Percentiles rank a stretch among this genome's conserved stretches.
These are phyloP conservation scores for Martes flavigula DNA, from an alignment of 2,797 vertebrate species.

Conservation along the genomic window DNA sequence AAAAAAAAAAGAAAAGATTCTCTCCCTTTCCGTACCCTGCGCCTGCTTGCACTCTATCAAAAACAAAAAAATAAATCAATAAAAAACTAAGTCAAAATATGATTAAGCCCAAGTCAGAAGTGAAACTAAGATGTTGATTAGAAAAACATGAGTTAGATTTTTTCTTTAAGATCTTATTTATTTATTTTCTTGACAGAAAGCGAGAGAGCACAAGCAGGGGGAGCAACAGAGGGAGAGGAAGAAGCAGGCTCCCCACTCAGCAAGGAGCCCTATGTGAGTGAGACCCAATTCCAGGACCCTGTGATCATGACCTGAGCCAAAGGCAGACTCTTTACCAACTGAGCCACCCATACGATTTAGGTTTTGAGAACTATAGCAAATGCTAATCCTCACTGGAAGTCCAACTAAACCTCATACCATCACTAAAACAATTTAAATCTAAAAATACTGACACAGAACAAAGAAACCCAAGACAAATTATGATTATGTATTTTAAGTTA, in stretches of 20 bases:
- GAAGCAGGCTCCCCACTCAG: neutral
- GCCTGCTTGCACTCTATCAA: neutral
- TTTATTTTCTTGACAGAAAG: no score
- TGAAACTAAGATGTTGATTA: neutral
- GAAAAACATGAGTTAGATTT: neutral
- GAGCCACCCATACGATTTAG: neutral
- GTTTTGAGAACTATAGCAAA: neutral
- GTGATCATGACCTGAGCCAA: neutral
- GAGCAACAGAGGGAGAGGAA: no score
- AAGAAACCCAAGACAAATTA: neutral
- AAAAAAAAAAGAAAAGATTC: neutral
- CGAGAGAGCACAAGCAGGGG: no score
- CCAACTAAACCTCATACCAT: neutral
- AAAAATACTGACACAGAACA: neutral
- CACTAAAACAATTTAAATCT: neutral
- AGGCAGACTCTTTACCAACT: neutral
- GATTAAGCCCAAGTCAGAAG: neutral
- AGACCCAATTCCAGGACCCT: neutral
- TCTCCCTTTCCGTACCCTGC: neutral
- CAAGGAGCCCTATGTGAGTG: neutral
- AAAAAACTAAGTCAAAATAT: neutral
- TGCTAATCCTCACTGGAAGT: neutral
- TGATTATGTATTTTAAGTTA: neutral
- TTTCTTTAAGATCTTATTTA: no score
- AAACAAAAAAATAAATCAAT: neutral